Percentiles rank a stretch among this genome's conserved stretches.
phyloP scores from a whole-genome alignment of 2,797 vertebrate genomes.

The Odontamblyopus lacepedii region DNA sequence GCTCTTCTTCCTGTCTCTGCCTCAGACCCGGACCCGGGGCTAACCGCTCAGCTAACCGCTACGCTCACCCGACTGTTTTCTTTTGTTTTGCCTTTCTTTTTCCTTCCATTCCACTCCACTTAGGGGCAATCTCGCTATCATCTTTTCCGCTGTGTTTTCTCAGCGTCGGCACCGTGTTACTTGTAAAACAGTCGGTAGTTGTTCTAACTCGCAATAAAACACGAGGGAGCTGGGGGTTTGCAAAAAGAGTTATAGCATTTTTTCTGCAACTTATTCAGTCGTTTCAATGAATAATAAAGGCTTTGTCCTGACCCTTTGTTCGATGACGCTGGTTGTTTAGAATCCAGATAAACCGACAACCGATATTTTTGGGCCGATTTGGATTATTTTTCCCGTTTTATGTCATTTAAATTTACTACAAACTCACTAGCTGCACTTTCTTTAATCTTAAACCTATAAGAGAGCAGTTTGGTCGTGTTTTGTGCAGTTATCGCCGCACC shows the following conservation, averaged over 20 bases:
- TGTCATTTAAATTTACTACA: too few relatives aligned
- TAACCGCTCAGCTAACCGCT: constrained; percentile 13
- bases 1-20: constrained; percentile 67
- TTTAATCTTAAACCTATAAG: too few relatives aligned
- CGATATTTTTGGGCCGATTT: too few relatives aligned
- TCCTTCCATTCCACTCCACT: background rate
- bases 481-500: too few relatives aligned
- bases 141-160: constrained; percentile 3
- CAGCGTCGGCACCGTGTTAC: background rate
- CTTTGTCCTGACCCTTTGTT: background rate
- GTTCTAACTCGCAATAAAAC: background rate
- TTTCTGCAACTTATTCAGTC: background rate
- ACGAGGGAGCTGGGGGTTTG: background rate
- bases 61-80: constrained; percentile 10
- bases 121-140: background rate
- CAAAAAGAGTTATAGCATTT: background rate
- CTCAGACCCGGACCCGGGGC: constrained; percentile 54
- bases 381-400: too few relatives aligned
- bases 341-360: too few relatives aligned
- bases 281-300: background rate
- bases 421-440: too few relatives aligned
- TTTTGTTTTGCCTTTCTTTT: constrained; percentile 6
- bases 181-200: constrained; percentile 2
- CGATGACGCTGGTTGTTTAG: too few relatives aligned
- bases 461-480: too few relatives aligned